These are phyloP conservation scores for Eupsilia transversa DNA, from an alignment of 2,888 invertebrate genomes.

Conservation along the genomic window DNA sequence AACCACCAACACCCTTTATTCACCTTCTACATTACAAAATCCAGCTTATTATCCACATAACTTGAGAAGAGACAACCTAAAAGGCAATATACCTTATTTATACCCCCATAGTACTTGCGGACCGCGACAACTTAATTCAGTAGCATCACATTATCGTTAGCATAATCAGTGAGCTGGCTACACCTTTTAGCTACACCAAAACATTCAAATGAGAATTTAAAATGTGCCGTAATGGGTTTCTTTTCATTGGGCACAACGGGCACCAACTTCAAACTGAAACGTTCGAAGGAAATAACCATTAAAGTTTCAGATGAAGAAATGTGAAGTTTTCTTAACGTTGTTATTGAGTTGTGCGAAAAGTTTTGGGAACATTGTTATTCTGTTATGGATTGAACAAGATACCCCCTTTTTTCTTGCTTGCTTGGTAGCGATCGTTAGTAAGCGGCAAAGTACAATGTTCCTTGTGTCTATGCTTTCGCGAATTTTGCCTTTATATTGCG, in stretches of 20 bases:
- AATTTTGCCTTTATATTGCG: background rate
- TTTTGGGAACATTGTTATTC: conserved; percentile 49
- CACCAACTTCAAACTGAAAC: conserved; percentile 45
- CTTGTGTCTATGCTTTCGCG: background rate
- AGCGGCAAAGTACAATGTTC: background rate
- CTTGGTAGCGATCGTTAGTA: conserved; percentile 12
- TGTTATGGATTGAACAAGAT: conserved; percentile 34
- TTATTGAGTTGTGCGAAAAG: conserved; percentile 57
- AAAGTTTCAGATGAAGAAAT: conserved; percentile 61
- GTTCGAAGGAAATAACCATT: conserved; percentile 55
- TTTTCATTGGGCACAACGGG: conserved; percentile 66
- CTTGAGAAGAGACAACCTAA: conserved; percentile 29
- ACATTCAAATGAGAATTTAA: conserved; percentile 73
- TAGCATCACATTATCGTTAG: conserved; percentile 77
- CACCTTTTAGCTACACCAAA: conserved; percentile 67
- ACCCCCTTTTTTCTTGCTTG: conserved; percentile 16
- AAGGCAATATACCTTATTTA: conserved; percentile 53
- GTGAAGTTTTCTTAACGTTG: conserved; percentile 51
- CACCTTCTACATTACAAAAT: conserved; percentile 31
- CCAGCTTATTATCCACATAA: conserved; percentile 33
- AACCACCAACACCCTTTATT: background rate
- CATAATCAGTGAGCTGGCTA: conserved; percentile 78
- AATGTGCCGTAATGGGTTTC: conserved; percentile 73
- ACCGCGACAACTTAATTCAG: conserved; percentile 60
- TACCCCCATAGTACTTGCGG: conserved; percentile 47